Percentiles rank a stretch among this genome's conserved stretches.
Conservation (phyloP, 1,140 invertebrate genomes). For the Apis cerana region DNA sequence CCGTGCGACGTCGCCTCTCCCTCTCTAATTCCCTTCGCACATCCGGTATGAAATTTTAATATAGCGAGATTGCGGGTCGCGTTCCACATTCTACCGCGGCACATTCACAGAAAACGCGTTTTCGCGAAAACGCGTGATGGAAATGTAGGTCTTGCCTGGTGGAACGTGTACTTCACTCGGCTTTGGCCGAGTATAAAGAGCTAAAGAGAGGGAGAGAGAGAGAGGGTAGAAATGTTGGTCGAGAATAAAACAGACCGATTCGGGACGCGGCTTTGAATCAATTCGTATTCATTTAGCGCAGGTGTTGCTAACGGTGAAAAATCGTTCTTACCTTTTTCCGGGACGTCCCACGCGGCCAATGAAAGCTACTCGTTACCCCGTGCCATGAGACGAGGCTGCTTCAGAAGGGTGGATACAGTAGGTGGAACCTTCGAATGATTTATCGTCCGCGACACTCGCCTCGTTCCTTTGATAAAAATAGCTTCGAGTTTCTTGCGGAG, state of each 20-base stretch:
- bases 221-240: slow-evolving; percentile 44
- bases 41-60: slow-evolving; percentile 49
- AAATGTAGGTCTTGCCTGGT: slow-evolving; percentile 16
- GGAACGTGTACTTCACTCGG: not conserved
- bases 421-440: slow-evolving; percentile 64
- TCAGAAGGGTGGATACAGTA: slow-evolving; percentile 60
- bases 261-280: slow-evolving; percentile 60
- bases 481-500: slow-evolving; percentile 45
- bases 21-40: slow-evolving; percentile 39
- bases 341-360: slow-evolving; percentile 48
- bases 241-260: slow-evolving; percentile 58
- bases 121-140: slow-evolving; percentile 14
- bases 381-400: slow-evolving; percentile 52
- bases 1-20: slow-evolving; percentile 1
- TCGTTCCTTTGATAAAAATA: slow-evolving; percentile 56
- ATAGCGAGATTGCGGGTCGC: slow-evolving; percentile 42
- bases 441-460: slow-evolving; percentile 60
- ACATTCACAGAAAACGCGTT: slow-evolving; percentile 23
- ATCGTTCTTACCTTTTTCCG: slow-evolving; percentile 64
- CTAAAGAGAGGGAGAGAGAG: not conserved
- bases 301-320: slow-evolving; percentile 68
- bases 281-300: slow-evolving; percentile 72
- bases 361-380: slow-evolving; percentile 64
- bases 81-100: slow-evolving; percentile 20
- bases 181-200: not conserved